Evolutionary conservation across 2,113 vertebrate species (phyloP).

Genomic region (Raja brachyura): DNA sequence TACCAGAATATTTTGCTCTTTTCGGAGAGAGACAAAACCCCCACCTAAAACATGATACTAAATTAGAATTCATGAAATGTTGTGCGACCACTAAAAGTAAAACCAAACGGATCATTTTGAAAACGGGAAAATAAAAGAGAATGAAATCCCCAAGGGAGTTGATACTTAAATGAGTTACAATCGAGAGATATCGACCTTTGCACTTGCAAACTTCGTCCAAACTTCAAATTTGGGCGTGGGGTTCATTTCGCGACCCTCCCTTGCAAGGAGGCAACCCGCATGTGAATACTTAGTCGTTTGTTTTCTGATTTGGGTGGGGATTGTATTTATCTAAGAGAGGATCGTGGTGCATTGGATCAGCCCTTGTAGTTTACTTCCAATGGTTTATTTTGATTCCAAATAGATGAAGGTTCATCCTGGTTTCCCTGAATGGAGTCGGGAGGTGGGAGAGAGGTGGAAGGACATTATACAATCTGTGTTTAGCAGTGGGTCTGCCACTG

Average conservation of each 20-base stretch:
- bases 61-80: slow-evolving; percentile 10
- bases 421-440: background rate
- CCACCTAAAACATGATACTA: background rate
- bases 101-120: background rate
- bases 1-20: background rate
- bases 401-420: background rate
- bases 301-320: background rate
- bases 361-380: background rate
- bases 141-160: background rate
- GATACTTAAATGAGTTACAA: background rate
- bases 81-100: background rate
- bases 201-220: background rate
- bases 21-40: background rate
- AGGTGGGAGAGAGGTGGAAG: background rate
- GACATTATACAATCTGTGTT: background rate
- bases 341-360: background rate
- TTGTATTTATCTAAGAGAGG: background rate
- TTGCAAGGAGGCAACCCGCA: background rate
- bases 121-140: background rate
- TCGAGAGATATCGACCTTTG: background rate
- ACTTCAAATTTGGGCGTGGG: background rate
- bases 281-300: background rate
- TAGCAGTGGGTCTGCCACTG: background rate
- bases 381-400: background rate
- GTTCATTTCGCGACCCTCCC: background rate